Percentiles rank a stretch among this genome's conserved stretches.
These are phyloP conservation scores for Scaptomyza caliginosa DNA, from an alignment of 2,888 invertebrate species.

Conservation along the genomic window DNA sequence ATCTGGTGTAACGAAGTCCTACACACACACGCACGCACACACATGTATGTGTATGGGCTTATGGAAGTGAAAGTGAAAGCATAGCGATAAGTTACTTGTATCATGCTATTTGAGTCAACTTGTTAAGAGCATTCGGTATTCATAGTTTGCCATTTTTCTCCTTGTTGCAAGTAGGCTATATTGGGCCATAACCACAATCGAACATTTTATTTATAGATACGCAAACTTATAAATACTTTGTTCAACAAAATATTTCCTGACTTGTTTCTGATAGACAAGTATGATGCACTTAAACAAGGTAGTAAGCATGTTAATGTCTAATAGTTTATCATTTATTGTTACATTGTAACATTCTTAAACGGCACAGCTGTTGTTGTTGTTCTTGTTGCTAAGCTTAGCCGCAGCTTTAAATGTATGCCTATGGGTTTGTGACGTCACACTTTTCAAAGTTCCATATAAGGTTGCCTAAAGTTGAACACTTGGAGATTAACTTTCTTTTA, in stretches of 20 bases:
- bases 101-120: slow-evolving; percentile 20
- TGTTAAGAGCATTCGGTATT: slow-evolving; percentile 6
- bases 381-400: background rate
- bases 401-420: background rate
- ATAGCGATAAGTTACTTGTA: slow-evolving; percentile 12
- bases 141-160: slow-evolving; percentile 1
- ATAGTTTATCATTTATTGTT: background rate
- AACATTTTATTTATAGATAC: background rate
- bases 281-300: background rate
- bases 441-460: background rate
- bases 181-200: background rate
- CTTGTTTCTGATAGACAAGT: background rate
- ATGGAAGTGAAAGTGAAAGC: slow-evolving; percentile 56
- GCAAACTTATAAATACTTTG: background rate
- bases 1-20: slow-evolving; percentile 19
- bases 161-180: background rate
- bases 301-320: background rate
- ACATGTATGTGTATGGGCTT: background rate
- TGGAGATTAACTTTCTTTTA: too few relatives aligned
- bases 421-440: background rate
- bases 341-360: background rate
- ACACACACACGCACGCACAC: background rate
- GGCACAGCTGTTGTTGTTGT: background rate
- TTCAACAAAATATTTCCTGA: background rate
- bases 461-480: too few relatives aligned